Conservation (phyloP, 2,888 invertebrate species). For the Drosophila niveifrons region DNA sequence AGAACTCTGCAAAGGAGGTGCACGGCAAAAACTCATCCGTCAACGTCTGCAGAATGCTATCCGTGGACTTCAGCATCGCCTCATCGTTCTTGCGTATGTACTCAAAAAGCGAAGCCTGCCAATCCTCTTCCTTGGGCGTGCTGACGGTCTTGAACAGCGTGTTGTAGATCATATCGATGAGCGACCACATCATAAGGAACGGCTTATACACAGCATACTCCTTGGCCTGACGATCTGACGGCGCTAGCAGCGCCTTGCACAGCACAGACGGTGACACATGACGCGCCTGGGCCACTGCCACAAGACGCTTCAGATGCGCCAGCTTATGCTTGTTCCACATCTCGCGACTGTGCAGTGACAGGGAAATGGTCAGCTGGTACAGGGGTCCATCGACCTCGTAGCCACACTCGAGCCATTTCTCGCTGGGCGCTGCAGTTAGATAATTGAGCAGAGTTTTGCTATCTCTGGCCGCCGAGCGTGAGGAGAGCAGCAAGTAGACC, state of each 20-base stretch:
- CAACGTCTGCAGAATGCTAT: conserved; percentile 92
- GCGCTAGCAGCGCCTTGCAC: conserved; percentile 86
- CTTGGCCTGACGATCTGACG: conserved; percentile 86
- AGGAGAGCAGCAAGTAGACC: conserved; percentile 96
- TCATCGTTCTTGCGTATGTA: conserved; percentile 98
- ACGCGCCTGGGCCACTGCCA: conserved; percentile 92
- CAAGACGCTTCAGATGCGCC: conserved; percentile 90
- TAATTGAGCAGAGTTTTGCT: conserved; percentile 91
- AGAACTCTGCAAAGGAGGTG: conserved; percentile 95
- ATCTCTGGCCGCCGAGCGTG: conserved; percentile 91
- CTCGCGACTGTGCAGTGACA: conserved; percentile 91
- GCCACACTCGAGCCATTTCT: conserved; percentile 91
- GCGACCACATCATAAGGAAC: conserved; percentile 93
- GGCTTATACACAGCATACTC: conserved; percentile 94
- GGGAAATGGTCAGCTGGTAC: conserved; percentile 93
- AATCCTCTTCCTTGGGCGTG: conserved; percentile 92
- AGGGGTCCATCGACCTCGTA: conserved; percentile 96
- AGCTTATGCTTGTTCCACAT: conserved; percentile 91
- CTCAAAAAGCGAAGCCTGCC: conserved; percentile 96
- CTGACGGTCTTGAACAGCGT: conserved; percentile 94
- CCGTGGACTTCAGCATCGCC: conserved; percentile 94
- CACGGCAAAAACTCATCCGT: conserved; percentile 96
- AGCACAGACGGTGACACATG: conserved; percentile 88
- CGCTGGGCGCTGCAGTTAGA: conserved; percentile 88
- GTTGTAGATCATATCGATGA: conserved; percentile 93